Conservation (phyloP, 2,113 vertebrate species). For the Corydoras maculifer region DNA sequence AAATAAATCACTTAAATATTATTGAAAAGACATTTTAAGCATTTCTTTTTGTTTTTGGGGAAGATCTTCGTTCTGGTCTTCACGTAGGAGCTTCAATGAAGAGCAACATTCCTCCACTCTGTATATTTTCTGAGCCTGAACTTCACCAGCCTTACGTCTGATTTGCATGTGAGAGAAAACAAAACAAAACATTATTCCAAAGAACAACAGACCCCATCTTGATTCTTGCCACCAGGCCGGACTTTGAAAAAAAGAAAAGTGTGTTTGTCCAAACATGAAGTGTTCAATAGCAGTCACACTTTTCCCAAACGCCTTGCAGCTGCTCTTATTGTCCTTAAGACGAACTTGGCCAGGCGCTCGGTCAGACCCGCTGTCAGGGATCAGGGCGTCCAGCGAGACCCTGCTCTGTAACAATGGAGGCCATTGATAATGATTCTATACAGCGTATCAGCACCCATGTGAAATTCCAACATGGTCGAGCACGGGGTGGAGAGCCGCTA, state of each 20-base stretch:
- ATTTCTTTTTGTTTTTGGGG: no score
- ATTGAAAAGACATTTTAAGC: no score
- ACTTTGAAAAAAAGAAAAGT: conserved; percentile 37
- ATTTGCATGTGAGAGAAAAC: no score
- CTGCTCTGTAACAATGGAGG: conserved; percentile 54
- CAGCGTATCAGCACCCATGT: conserved; percentile 30
- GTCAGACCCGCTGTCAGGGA: conserved; percentile 42
- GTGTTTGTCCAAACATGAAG: conserved; percentile 54
- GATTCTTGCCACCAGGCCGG: no score
- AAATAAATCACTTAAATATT: no score
- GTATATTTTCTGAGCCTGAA: no score
- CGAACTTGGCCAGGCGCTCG: conserved; percentile 28
- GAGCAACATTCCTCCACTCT: no score
- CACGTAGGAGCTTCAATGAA: no score
- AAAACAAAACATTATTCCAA: no score
- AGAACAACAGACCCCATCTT: no score
- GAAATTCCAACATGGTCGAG: conserved; percentile 54
- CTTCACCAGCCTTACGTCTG: no score
- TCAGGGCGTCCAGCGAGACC: conserved; percentile 47
- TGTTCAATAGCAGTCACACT: conserved; percentile 64
- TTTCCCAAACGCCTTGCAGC: conserved; percentile 77
- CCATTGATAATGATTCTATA: conserved; percentile 46
- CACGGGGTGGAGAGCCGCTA: conserved; percentile 20
- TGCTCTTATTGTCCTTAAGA: conserved; percentile 65
- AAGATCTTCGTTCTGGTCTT: no score